Evolutionary conservation across 1,140 invertebrate species (phyloP).

Genomic region (Cydia strobilella): DNA sequence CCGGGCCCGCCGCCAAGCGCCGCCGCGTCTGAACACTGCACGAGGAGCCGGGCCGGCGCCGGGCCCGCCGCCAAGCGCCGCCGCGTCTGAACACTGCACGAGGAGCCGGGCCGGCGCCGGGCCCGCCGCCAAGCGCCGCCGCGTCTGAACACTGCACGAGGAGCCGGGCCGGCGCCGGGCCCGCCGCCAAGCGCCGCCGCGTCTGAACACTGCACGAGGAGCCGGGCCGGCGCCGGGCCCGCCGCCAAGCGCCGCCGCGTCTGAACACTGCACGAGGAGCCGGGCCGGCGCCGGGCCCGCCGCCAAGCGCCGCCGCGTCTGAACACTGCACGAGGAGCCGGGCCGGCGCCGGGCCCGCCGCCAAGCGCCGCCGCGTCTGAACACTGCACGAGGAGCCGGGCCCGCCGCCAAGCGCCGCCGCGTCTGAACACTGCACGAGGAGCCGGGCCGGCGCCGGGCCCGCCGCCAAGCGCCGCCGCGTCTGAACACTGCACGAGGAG

Average conservation of each 20-base stretch:
- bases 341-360: conserved; percentile 56
- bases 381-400: no score
- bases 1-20: conserved; percentile 59
- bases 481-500: no score
- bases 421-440: conserved; percentile 68
- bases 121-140: conserved; percentile 59
- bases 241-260: conserved; percentile 65
- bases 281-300: no score
- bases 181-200: conserved; percentile 61
- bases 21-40: conserved; percentile 68
- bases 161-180: no score
- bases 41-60: no score
- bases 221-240: no score
- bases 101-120: no score
- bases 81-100: conserved; percentile 68
- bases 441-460: no score
- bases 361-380: conserved; percentile 68
- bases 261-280: no score
- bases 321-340: no score
- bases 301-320: conserved; percentile 64
- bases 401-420: conserved; percentile 63
- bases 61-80: conserved; percentile 61
- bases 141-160: conserved; percentile 70
- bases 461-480: conserved; percentile 63
- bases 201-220: conserved; percentile 71